Evolutionary conservation across 1,140 invertebrate species (phyloP).

Genomic region (Drosophila murphyi): DNA sequence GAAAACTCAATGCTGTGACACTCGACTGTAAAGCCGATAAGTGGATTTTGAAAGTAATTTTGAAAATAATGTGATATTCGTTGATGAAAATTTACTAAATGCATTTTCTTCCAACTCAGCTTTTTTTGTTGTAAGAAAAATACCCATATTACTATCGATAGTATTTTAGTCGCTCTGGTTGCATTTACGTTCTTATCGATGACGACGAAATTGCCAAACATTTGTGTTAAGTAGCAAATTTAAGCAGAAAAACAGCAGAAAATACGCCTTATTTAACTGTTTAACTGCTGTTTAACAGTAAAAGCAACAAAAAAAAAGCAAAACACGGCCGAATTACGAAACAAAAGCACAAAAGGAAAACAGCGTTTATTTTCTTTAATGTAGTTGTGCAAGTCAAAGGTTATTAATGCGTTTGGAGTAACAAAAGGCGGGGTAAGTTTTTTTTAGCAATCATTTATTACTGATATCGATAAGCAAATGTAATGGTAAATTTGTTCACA

Average conservation of each 20-base stretch:
- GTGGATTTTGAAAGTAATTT: neutral
- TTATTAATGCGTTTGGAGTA: too few species aligned
- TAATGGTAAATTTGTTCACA: too few species aligned
- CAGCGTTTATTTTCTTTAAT: too few species aligned
- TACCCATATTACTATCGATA: slow-evolving; percentile 1
- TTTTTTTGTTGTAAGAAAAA: neutral
- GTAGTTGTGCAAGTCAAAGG: too few species aligned
- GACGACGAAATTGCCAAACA: slow-evolving; percentile 38
- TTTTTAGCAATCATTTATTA: too few species aligned
- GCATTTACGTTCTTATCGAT: slow-evolving; percentile 29
- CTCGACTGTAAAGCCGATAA: neutral
- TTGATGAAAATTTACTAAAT: too few species aligned
- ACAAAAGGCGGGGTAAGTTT: too few species aligned
- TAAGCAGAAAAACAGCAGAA: slow-evolving; percentile 40
- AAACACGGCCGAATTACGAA: neutral
- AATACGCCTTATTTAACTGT: neutral
- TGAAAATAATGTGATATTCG: too few species aligned
- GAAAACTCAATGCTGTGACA: slow-evolving; percentile 24
- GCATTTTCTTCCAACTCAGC: too few species aligned
- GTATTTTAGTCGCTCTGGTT: slow-evolving; percentile 5
- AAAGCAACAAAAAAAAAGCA: neutral
- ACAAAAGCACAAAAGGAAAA: too few species aligned
- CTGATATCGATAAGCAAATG: too few species aligned
- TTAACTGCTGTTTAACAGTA: slow-evolving; percentile 16
- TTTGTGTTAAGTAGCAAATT: slow-evolving; percentile 40